phyloP scores from a whole-genome alignment of 2,888 invertebrate genomes.

The Hermaeophaga mercurialis region DNA sequence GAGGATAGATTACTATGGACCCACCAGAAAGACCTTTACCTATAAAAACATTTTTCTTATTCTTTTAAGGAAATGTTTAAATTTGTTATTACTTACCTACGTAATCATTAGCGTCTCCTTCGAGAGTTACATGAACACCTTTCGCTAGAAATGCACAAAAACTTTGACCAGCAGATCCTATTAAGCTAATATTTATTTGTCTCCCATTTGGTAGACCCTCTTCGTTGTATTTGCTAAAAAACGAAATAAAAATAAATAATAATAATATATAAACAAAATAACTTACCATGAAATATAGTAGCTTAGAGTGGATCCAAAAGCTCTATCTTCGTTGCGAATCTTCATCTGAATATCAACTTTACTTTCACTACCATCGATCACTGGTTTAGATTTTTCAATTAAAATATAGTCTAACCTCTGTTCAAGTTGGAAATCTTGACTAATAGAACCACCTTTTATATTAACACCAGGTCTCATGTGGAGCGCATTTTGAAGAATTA shows the following conservation, averaged over 20 bases:
- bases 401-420: slow-evolving; percentile 80
- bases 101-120: slow-evolving; percentile 98
- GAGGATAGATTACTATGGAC: slow-evolving; percentile 90
- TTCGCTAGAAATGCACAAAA: slow-evolving; percentile 96
- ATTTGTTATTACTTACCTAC: slow-evolving; percentile 70
- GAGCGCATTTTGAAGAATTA: slow-evolving; percentile 86
- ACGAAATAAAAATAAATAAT: neutral
- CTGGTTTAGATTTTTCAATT: slow-evolving; percentile 72
- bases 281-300: slow-evolving; percentile 92
- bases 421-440: slow-evolving; percentile 87
- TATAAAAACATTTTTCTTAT: no score
- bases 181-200: slow-evolving; percentile 77
- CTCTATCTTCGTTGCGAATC: slow-evolving; percentile 90
- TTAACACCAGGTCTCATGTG: slow-evolving; percentile 89
- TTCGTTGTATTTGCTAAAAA: slow-evolving; percentile 80
- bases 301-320: slow-evolving; percentile 92
- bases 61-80: no score
- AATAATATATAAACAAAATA: slow-evolving; percentile 10
- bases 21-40: slow-evolving; percentile 93
- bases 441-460: slow-evolving; percentile 82
- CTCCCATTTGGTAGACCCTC: slow-evolving; percentile 81
- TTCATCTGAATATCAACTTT: slow-evolving; percentile 74
- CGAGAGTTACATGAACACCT: slow-evolving; percentile 87
- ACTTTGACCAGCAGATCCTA: slow-evolving; percentile 97
- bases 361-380: slow-evolving; percentile 74